These are phyloP conservation scores for Drosophila rufa DNA, from an alignment of 1,140 invertebrate species.

Conservation along the genomic window DNA sequence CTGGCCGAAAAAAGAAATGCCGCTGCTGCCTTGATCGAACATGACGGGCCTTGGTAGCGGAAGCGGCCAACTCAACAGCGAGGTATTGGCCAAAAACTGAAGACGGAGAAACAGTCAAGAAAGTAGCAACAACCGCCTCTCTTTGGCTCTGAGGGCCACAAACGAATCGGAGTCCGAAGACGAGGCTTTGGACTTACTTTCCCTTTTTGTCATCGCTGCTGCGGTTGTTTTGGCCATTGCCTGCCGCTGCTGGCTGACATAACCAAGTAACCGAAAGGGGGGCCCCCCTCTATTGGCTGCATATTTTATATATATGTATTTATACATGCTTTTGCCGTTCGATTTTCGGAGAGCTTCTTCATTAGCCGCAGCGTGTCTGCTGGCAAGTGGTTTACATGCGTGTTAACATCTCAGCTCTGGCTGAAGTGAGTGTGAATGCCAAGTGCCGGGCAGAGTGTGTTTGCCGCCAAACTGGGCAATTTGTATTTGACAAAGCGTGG, in stretches of 20 bases:
- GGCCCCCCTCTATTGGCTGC: slow-evolving; percentile 50
- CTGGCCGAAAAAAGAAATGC: slow-evolving; percentile 42
- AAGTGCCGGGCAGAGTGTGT: slow-evolving; percentile 18
- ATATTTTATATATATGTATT: slow-evolving; percentile 45
- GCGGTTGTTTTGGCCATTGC: slow-evolving; percentile 29
- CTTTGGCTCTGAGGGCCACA: slow-evolving; percentile 49
- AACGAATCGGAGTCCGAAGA: slow-evolving; percentile 43
- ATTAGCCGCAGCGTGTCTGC: slow-evolving; percentile 27
- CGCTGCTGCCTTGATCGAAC: slow-evolving; percentile 37
- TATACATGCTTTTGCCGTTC: slow-evolving; percentile 35
- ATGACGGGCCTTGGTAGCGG: slow-evolving; percentile 50
- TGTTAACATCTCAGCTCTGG: slow-evolving; percentile 58
- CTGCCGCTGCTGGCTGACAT: slow-evolving; percentile 57
- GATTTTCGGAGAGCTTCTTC: slow-evolving; percentile 47
- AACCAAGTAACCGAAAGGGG: slow-evolving; percentile 46
- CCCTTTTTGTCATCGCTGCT: slow-evolving; percentile 72
- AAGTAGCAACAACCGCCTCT: slow-evolving; percentile 48
- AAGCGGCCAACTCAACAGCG: slow-evolving; percentile 37
- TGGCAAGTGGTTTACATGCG: slow-evolving; percentile 64
- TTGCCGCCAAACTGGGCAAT: slow-evolving; percentile 45
- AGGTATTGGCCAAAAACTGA: slow-evolving; percentile 51
- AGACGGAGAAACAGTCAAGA: slow-evolving; percentile 52
- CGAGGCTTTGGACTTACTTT: slow-evolving; percentile 78
- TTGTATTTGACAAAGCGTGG: slow-evolving; percentile 42
- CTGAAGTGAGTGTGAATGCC: slow-evolving; percentile 46